Evolutionary conservation across 2,888 invertebrate genomes (phyloP).

Genomic region (Chaetogeoica ovagalla): DNA sequence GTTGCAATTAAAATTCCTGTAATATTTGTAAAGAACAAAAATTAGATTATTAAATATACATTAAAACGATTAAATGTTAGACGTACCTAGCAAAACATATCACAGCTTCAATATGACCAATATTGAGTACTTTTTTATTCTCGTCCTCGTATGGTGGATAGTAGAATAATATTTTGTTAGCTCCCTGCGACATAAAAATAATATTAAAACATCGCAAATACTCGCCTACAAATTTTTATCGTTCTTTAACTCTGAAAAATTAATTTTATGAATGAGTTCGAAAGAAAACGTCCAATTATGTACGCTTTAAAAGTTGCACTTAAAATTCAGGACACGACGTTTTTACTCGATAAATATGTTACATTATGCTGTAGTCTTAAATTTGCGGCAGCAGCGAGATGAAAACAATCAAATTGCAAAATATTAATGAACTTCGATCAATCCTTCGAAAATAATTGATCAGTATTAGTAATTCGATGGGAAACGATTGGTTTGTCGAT

Average conservation of each 20-base stretch:
- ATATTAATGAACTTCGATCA: too few species aligned
- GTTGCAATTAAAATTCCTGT: conserved; percentile 35
- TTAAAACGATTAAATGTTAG: background rate
- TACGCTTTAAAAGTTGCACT: background rate
- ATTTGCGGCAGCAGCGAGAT: too few species aligned
- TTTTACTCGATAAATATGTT: too few species aligned
- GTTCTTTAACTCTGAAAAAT: background rate
- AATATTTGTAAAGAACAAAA: background rate
- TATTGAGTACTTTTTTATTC: conserved; percentile 44
- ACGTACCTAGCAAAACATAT: conserved; percentile 38
- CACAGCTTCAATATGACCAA: conserved; percentile 51
- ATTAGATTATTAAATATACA: background rate
- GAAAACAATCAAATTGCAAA: too few species aligned
- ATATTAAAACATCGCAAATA: background rate
- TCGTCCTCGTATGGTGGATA: conserved; percentile 35
- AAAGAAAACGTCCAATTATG: background rate
- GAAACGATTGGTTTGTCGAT: too few species aligned
- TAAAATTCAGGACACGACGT: too few species aligned
- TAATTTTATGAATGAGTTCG: background rate
- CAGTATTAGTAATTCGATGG: too few species aligned
- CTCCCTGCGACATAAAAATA: conserved; percentile 21
- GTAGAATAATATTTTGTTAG: conserved; percentile 43
- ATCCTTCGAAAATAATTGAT: too few species aligned
- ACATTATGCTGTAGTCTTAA: too few species aligned
- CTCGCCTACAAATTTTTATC: background rate